Base-by-base conservation (phyloP, 2,797 vertebrate genomes). In the Helicolenus hilgendorfi region DNA sequence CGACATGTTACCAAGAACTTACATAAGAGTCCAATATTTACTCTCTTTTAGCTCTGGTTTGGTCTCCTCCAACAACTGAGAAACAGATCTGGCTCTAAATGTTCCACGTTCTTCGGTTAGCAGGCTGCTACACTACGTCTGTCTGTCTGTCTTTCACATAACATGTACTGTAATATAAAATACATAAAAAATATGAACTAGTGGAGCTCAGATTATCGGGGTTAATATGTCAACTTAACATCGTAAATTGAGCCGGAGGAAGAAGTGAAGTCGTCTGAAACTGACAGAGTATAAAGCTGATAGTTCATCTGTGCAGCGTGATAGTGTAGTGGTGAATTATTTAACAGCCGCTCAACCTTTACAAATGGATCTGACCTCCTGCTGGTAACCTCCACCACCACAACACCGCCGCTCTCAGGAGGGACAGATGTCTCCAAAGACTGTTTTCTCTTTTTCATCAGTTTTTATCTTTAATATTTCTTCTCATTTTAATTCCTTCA, bases 261-360 rank as follows among this genome's bases (percentile, higher is more conserved):
- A 55, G 24, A 53, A 29, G 67, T 2, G 15, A 78, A 26, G 74
- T 41, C 18, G 13, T 74, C 22, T 81, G 41, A 71, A 45, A 72
- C 20, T 14, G 70, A 56, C 13, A 4, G 73, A 41, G 45, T 11
- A 11, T 63, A 1, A 5, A 27, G 38, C 49, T 9, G 64, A 11
- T 59, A 76, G 84, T 77, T 91, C 79, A 68, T 73, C 45, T 69
- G 24, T 72, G 83, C 85, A 72, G 86, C 5, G 26, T 36, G 81
- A 87, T 4, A 4, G 60, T 62, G 72, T 60, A 45, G 41, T 5
- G 9, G 62, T 90, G 89, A 93, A 93, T 93, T 90, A 93, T 92
- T 92, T 62, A 94, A 68, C 82, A 86, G 77, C 68, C 3, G 6
- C 36, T 88, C 84, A 83, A 88, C 93, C 86, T 92, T 92, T 89